A percentile compares a stretch with the other conserved stretches of the same genome.
These are phyloP conservation scores for Sebastiscus albofasciatus DNA, from an alignment of 2,797 vertebrate genomes.

Conservation along the genomic window DNA sequence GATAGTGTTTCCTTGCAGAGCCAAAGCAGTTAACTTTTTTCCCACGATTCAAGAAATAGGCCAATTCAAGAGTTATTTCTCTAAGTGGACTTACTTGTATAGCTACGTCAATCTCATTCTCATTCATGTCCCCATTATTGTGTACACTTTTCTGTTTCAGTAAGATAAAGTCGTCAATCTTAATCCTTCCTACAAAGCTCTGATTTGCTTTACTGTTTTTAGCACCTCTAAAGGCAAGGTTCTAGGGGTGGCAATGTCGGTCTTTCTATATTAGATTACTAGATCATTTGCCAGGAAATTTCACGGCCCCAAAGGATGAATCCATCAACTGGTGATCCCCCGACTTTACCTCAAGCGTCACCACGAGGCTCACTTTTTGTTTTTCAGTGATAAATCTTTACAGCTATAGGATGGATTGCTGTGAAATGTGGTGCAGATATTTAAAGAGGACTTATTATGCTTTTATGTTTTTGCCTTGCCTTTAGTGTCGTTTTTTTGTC, in stretches of 20 bases:
- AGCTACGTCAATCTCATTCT: background rate
- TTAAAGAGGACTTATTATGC: background rate
- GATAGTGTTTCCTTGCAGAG: background rate
- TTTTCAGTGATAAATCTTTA: background rate
- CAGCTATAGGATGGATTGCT: background rate
- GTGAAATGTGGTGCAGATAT: background rate
- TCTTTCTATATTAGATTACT: background rate
- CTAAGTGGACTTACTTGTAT: background rate
- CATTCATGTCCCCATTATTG: background rate
- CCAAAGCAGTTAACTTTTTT: background rate
- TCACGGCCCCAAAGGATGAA: background rate
- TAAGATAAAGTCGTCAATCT: too few relatives aligned
- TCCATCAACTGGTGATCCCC: background rate
- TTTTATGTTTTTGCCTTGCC: too few relatives aligned
- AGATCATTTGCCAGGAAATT: background rate
- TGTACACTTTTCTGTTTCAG: background rate
- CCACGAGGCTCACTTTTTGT: background rate
- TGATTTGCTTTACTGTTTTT: background rate
- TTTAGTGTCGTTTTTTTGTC: too few relatives aligned
- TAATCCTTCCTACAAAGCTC: background rate
- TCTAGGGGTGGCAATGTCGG: too few relatives aligned
- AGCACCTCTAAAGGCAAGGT: background rate
- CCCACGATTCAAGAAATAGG: background rate
- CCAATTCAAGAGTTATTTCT: background rate
- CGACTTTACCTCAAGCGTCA: background rate